Base-by-base conservation (phyloP, 2,797 vertebrate species). In the Sparidentex hasta region DNA sequence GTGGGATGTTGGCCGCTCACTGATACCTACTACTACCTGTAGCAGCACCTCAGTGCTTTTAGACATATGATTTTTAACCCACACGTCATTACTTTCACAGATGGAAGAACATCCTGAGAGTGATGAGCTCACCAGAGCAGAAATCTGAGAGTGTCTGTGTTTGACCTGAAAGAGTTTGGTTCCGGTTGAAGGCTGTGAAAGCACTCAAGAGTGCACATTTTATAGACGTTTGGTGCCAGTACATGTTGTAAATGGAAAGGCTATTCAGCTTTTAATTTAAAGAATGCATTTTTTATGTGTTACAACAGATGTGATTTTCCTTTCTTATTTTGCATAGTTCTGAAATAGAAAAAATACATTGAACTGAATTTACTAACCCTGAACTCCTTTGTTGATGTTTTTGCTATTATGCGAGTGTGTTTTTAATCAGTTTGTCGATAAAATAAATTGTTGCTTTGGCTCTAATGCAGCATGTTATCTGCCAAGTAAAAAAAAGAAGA, bases 91-190 rank as follows among this genome's bases (percentile, higher is more conserved):
- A 13, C 68, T 72, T 81, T 46, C 14, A 80, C 86, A 94, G 93
- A 70, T 72, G 23, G 78, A 85, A 18, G 74, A 83, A 75, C 43
- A 61, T 51, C 62, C 69, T 70, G 82, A 69, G 63, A 33, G 51
- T 1, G 56, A 73, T 9, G 67, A 83, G 11, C 29, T 27, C 1
- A 68, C 58, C 50, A 85, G 82, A 80, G 21, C 21, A 68, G 94
- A 94, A 88, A 90, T 90, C 1, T 94, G 79, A 93, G 21, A 3
- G 13, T 44, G 5, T 14, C 12, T 74, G 38, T 29, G 11, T 73
- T 80, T 50, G 33, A 17, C 3, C 71, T 65, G 9, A 55, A 50
- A 58, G 3, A 29, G 11, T 68, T 75, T 44, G 33, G 27, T 71
- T 78, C 0, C 69, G 13, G 2, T 43, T 33, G 3, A 69, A 63